A percentile compares a stretch with the other conserved stretches of the same genome.
phyloP scores from a whole-genome alignment of 2,888 invertebrate species.

The Drosophila eohydei region DNA sequence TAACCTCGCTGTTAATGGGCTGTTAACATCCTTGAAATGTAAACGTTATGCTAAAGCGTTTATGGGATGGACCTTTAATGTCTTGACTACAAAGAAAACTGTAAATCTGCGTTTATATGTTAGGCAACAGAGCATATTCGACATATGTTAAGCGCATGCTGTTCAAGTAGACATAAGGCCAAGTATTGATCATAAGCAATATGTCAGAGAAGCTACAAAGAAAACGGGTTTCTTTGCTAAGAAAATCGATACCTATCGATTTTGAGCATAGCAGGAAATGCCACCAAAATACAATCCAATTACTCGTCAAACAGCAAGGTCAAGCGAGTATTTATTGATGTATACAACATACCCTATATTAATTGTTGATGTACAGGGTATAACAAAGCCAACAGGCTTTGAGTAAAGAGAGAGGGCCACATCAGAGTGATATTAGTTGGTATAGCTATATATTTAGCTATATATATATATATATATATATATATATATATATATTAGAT shows the following conservation, averaged over 20 bases:
- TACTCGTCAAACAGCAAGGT: not conserved
- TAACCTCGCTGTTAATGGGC: not conserved
- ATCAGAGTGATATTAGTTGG: not conserved
- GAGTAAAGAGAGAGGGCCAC: not conserved
- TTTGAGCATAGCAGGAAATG: not conserved
- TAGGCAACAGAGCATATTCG: not conserved
- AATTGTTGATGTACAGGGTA: too few species aligned
- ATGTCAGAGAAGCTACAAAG: not conserved
- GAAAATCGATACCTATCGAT: conserved; percentile 12
- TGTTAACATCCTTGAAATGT: not conserved
- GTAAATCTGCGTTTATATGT: not conserved
- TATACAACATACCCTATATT: not conserved
- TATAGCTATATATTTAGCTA: too few species aligned
- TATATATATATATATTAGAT: not conserved
- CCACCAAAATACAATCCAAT: not conserved
- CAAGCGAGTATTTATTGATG: not conserved
- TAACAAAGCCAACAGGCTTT: not conserved
- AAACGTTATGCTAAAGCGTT: not conserved
- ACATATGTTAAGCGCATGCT: not conserved
- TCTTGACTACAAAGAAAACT: not conserved
- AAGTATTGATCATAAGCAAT: not conserved
- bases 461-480: too few species aligned
- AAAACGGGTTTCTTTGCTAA: not conserved
- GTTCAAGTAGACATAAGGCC: not conserved
- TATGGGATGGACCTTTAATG: not conserved